Conservation (phyloP, 1,140 invertebrate genomes). For the Semibalanus balanoides region DNA sequence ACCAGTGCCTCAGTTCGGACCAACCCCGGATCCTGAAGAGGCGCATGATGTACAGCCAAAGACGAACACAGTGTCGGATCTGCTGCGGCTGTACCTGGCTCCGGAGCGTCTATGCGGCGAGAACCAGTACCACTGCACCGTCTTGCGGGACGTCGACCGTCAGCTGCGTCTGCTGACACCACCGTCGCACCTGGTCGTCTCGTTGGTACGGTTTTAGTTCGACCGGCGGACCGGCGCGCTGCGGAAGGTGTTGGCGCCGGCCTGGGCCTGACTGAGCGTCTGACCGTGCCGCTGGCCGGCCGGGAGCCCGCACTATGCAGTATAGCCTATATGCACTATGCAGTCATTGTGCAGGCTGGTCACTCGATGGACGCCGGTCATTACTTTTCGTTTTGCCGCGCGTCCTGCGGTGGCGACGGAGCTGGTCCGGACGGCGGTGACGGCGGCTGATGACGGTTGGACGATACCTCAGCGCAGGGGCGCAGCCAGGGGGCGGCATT, state of each 20-base stretch:
- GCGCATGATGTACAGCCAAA: no score
- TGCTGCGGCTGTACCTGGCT: constrained; percentile 54
- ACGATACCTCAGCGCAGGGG: constrained; percentile 58
- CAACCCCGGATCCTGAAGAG: no score
- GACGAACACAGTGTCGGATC: constrained; percentile 38
- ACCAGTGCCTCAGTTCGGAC: no score
- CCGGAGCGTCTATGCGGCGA: constrained; percentile 58
- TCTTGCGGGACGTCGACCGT: constrained; percentile 55
- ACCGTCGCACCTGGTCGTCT: constrained; percentile 58
- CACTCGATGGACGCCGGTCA: constrained; percentile 66
- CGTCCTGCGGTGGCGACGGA: constrained; percentile 22
- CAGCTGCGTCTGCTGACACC: constrained; percentile 50
- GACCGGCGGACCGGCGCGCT: constrained; percentile 30
- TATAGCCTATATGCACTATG: constrained; percentile 61
- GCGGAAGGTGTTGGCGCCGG: constrained; percentile 3
- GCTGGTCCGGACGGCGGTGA: neutral
- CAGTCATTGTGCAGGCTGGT: constrained; percentile 65
- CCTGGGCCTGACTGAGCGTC: neutral
- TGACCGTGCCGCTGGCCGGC: neutral
- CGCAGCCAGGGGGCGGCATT: no score
- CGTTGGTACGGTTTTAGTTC: constrained; percentile 65
- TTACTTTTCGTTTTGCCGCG: constrained; percentile 61
- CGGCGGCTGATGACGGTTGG: constrained; percentile 47
- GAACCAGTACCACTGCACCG: constrained; percentile 63
- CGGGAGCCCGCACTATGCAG: constrained; percentile 3